Conservation (phyloP, 2,113 vertebrate species). For the Pavo muticus region DNA sequence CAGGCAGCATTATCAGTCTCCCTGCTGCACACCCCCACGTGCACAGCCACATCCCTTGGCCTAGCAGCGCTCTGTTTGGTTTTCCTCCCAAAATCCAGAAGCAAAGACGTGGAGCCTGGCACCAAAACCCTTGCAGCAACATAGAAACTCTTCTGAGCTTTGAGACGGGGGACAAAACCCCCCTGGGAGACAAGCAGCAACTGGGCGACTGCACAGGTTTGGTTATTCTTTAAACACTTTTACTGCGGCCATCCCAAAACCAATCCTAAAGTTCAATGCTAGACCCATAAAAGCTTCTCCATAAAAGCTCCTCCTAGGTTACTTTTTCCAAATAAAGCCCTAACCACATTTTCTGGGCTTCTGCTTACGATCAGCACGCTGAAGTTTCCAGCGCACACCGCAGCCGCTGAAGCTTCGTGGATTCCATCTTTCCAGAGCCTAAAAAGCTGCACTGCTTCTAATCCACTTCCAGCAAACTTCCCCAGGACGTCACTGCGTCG, state of each 20-base stretch:
- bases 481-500: neutral
- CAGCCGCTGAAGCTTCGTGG: neutral
- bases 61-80: accelerated
- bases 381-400: neutral
- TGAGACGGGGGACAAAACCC: neutral
- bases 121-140: accelerated
- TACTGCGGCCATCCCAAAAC: neutral
- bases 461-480: neutral
- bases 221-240: neutral
- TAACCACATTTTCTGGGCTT: neutral
- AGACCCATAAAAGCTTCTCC: neutral
- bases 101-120: neutral
- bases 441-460: neutral
- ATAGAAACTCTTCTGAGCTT: neutral
- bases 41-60: neutral
- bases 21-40: neutral
- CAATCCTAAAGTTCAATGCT: neutral
- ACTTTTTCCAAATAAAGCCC: slow-evolving; percentile 49
- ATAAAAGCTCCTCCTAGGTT: neutral
- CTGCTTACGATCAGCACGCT: neutral
- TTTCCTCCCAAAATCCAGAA: neutral
- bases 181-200: neutral
- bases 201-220: neutral
- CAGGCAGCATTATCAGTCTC: neutral
- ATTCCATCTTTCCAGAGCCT: neutral